phyloP scores from a whole-genome alignment of 2,113 vertebrate genomes.

The pig (Sus scrofa) region DNA sequence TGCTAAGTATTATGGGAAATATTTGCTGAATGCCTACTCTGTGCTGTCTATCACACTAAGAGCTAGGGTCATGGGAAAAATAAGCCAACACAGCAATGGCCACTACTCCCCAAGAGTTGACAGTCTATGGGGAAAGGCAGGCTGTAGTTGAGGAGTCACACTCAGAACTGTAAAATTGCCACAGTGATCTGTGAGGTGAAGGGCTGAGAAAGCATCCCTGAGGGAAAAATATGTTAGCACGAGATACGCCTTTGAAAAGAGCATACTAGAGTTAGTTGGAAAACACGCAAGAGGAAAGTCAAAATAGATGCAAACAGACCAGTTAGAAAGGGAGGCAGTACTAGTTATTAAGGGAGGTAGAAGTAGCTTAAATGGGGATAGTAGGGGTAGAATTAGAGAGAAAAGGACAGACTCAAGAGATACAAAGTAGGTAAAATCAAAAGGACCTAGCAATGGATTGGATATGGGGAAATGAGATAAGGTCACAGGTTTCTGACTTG shows the following conservation, averaged over 20 bases:
- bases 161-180: neutral
- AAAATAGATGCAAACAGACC: neutral
- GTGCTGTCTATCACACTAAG: neutral
- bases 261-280: neutral
- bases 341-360: neutral
- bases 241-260: conserved; percentile 48
- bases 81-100: neutral
- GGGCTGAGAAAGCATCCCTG: conserved; percentile 16
- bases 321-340: neutral
- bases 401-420: neutral
- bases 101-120: neutral
- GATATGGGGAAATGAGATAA: neutral
- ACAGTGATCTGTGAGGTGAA: conserved; percentile 5
- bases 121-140: conserved; percentile 3
- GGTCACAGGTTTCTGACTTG: neutral
- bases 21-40: neutral
- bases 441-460: neutral
- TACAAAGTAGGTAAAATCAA: neutral
- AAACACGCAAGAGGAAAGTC: neutral
- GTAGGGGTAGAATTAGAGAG: too few species aligned
- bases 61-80: neutral
- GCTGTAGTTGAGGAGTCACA: conserved; percentile 6
- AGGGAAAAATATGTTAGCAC: neutral
- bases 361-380: neutral
- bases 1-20: neutral